phyloP scores from a whole-genome alignment of 2,113 vertebrate species.

The Struthio camelus region DNA sequence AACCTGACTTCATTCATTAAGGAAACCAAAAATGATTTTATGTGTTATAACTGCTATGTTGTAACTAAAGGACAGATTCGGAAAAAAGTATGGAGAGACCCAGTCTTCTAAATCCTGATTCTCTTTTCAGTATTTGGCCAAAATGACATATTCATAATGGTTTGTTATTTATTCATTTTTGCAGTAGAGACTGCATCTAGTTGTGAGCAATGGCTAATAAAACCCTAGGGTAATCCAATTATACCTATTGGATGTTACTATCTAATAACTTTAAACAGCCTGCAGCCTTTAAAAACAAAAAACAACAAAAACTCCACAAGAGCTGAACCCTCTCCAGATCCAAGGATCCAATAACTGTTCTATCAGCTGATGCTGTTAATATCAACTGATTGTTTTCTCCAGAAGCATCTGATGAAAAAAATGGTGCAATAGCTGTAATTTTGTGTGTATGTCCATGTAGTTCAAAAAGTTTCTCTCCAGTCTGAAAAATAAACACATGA shows the following conservation, averaged over 20 bases:
- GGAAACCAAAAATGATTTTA: constrained; percentile 20
- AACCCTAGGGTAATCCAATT: not conserved
- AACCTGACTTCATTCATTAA: constrained; percentile 77
- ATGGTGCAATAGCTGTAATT: constrained; percentile 87
- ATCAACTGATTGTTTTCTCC: constrained; percentile 73
- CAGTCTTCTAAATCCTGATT: not conserved
- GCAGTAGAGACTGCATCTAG: not conserved
- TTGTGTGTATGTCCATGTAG: constrained; percentile 91
- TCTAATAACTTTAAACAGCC: not conserved
- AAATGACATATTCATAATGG: not conserved
- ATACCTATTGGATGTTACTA: not conserved
- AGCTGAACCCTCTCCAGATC: not conserved
- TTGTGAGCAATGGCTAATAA: not conserved
- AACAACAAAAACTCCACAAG: not conserved
- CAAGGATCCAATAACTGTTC: constrained; percentile 93
- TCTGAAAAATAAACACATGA: constrained; percentile 77
- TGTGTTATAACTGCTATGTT: not conserved
- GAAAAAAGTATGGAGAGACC: not conserved
- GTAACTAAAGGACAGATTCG: not conserved
- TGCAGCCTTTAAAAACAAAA: not conserved
- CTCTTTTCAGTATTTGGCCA: not conserved
- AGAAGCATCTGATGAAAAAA: constrained; percentile 68
- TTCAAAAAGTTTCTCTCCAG: constrained; percentile 89
- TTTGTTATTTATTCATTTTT: not conserved
- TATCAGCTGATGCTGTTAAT: constrained; percentile 92